phyloP scores from a whole-genome alignment of 2,797 vertebrate genomes.

The Galagoides demidoff region DNA sequence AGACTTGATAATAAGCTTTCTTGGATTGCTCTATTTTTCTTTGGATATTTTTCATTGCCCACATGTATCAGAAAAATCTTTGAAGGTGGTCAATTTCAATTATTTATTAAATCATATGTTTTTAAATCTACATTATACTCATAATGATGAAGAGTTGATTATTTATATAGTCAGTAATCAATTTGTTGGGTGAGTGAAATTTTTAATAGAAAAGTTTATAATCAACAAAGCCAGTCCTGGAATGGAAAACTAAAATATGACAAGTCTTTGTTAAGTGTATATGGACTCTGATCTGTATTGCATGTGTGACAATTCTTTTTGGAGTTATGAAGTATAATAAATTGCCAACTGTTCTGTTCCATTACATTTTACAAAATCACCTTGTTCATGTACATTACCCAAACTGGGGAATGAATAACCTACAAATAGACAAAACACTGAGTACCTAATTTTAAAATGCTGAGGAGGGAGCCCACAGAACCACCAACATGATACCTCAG shows the following conservation, averaged over 20 bases:
- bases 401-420: not conserved
- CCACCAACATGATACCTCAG: not conserved
- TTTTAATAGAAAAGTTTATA: conserved; percentile 8
- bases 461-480: not conserved
- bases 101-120: not conserved
- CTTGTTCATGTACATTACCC: not conserved
- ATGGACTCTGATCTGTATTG: not conserved
- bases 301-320: not conserved
- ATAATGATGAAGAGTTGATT: not conserved
- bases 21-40: not conserved
- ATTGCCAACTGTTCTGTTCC: not conserved
- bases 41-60: not conserved
- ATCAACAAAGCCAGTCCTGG: not conserved
- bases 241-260: not conserved
- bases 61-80: not conserved
- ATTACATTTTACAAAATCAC: not conserved
- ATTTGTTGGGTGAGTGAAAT: not conserved
- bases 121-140: not conserved
- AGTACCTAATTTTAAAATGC: not conserved
- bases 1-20: not conserved
- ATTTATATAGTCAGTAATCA: not conserved
- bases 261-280: not conserved
- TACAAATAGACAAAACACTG: not conserved
- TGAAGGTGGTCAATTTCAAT: not conserved
- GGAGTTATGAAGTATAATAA: not conserved